Base-by-base conservation (phyloP, 2,888 invertebrate genomes). In the Lucinisca nassula region DNA sequence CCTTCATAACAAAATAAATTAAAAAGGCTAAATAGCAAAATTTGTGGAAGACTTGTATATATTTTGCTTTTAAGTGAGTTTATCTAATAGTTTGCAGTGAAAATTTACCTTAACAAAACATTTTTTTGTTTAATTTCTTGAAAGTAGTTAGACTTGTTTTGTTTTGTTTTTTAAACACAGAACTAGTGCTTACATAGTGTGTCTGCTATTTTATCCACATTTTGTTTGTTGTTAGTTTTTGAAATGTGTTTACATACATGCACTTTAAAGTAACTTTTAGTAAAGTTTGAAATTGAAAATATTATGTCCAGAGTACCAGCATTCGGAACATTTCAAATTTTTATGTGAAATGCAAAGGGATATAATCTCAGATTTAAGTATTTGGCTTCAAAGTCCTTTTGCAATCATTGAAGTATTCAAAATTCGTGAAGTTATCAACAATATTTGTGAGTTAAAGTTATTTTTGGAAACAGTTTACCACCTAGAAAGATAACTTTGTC, bases 1-100 rank as follows among this genome's bases (percentile, higher is more conserved):
- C n/a, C n/a, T n/a, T n/a, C n/a, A n/a, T n/a, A n/a, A n/a, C n/a
- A n/a, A n/a, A n/a, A n/a, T n/a, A n/a, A n/a, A n/a, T n/a, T n/a
- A n/a, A n/a, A n/a, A n/a, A n/a, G n/a, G n/a, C n/a, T n/a, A n/a
- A n/a, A n/a, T n/a, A 67, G 35, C 67, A 67, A 67, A 61, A 67
- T 35, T 67, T 67, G 67, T 67, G 30, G 67, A 32, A 61, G 1
- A 30, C 35, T 55, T 67, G 67, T 67, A 67, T 10, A 30, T 67
- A 67, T 35, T 35, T 35, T 67, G 67, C 10, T 30, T 30, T 30
- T 27, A 6, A 21, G 4, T 24, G 8, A 8, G 21, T 67, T 67
- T 17, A 67, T n/a, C 12, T 58, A 58, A 67, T 67, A 67, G 67
- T 67, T 67, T 67, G 67, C 67, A 67, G 67, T 67, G 67, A 67